Evolutionary conservation across 92 coral and sea anemone species (phyloP).

Genomic region (Parazoanthus darwini): DNA sequence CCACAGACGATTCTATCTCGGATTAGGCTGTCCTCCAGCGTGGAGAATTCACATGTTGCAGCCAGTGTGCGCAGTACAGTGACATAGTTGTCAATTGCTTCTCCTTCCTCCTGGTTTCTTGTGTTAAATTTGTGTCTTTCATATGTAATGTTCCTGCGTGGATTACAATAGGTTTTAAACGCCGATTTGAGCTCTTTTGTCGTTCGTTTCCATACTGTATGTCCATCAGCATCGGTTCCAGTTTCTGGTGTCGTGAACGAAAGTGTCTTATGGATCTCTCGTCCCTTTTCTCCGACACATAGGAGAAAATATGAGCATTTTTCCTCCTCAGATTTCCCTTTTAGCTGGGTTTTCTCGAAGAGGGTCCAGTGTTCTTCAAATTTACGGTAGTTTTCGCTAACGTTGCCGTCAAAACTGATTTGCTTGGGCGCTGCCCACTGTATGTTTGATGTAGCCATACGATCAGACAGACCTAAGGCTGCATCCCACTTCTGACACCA

Average conservation of each 20-base stretch:
- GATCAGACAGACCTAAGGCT: constrained; percentile 9
- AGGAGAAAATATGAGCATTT: constrained; percentile 57
- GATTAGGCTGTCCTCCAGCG: constrained; percentile 32
- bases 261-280: constrained; percentile 52
- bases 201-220: constrained; percentile 25
- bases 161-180: constrained; percentile 25
- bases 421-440: constrained; percentile 58
- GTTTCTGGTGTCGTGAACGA: constrained; percentile 53
- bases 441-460: constrained; percentile 39
- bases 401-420: constrained; percentile 47
- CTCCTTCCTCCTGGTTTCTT: constrained; percentile 35
- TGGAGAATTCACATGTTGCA: constrained; percentile 38
- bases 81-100: constrained; percentile 40
- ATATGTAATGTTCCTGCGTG: constrained; percentile 27
- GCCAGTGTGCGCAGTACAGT: constrained; percentile 40
- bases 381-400: constrained; percentile 52
- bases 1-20: constrained; percentile 45
- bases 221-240: constrained; percentile 30
- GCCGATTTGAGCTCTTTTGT: constrained; percentile 37
- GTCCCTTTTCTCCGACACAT: constrained; percentile 51
- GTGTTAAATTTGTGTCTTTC: constrained; percentile 41
- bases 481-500: constrained; percentile 50
- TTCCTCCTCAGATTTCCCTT: constrained; percentile 54
- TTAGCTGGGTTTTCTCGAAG: constrained; percentile 53
- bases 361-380: constrained; percentile 54